Conservation (phyloP, 2,113 vertebrate genomes). For the Malurus melanocephalus region DNA sequence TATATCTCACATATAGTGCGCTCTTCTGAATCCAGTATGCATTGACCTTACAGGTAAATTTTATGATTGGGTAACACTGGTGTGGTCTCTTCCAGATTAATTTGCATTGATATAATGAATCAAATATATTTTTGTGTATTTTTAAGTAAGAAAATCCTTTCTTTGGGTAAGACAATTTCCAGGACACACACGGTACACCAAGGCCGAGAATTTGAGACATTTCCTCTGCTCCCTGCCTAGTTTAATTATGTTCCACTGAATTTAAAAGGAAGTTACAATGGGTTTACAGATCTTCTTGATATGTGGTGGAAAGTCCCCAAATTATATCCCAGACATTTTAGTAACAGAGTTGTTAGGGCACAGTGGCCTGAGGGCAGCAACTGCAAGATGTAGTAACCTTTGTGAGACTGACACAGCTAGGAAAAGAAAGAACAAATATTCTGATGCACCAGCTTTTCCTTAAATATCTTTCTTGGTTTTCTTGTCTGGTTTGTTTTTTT, state of each 20-base stretch:
- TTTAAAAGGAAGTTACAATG: background rate
- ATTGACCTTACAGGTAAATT: background rate
- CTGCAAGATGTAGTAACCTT: background rate
- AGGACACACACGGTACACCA: background rate
- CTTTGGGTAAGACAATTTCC: background rate
- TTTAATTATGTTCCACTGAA: background rate
- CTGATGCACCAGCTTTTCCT: background rate
- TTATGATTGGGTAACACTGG: background rate
- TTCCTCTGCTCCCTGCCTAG: background rate
- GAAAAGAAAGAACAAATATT: background rate
- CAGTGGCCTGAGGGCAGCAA: background rate
- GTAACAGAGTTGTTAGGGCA: background rate
- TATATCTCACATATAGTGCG: accelerated
- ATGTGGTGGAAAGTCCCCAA: background rate
- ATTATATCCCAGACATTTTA: background rate
- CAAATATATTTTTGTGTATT: background rate
- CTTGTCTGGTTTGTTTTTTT: background rate
- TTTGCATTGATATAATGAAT: background rate
- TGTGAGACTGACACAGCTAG: background rate
- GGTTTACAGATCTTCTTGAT: background rate
- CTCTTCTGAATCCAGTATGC: accelerated
- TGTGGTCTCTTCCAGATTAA: background rate
- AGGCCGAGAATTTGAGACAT: background rate
- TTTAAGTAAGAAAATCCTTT: background rate
- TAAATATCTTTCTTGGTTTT: background rate